A percentile compares a stretch with the other conserved stretches of the same genome.
phyloP scores from a whole-genome alignment of 2,113 vertebrate genomes.

The Uria aalge region DNA sequence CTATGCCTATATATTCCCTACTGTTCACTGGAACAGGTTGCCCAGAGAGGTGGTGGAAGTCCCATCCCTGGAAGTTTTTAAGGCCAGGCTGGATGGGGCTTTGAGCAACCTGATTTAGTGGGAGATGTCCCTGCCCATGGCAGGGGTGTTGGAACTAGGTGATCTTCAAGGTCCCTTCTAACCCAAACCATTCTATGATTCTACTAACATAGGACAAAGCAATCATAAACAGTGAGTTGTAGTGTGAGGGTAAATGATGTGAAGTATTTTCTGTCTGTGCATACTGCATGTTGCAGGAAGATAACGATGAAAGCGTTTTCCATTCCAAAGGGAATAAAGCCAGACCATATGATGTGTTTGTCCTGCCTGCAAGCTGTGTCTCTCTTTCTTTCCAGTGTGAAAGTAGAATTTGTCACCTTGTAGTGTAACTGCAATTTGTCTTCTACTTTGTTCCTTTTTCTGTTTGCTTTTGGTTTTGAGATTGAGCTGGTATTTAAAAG shows the following conservation, averaged over 20 bases:
- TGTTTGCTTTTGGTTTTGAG: not conserved
- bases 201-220: not conserved
- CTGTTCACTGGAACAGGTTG: too few species aligned
- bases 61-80: too few species aligned
- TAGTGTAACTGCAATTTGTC: not conserved
- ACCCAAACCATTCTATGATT: too few species aligned
- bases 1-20: too few species aligned
- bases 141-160: too few species aligned
- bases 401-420: not conserved
- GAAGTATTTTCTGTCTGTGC: not conserved
- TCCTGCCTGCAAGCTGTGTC: not conserved
- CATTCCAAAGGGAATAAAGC: not conserved
- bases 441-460: not conserved
- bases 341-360: not conserved
- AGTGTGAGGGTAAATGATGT: not conserved
- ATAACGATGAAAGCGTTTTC: not conserved
- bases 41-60: too few species aligned
- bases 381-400: not conserved
- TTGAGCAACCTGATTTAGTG: too few species aligned
- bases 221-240: not conserved
- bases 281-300: not conserved
- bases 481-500: not conserved
- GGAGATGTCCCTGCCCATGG: too few species aligned
- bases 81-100: too few species aligned
- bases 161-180: too few species aligned